Evolutionary conservation across 2,113 vertebrate species (phyloP).

Genomic region (Melanostigma gelatinosum): DNA sequence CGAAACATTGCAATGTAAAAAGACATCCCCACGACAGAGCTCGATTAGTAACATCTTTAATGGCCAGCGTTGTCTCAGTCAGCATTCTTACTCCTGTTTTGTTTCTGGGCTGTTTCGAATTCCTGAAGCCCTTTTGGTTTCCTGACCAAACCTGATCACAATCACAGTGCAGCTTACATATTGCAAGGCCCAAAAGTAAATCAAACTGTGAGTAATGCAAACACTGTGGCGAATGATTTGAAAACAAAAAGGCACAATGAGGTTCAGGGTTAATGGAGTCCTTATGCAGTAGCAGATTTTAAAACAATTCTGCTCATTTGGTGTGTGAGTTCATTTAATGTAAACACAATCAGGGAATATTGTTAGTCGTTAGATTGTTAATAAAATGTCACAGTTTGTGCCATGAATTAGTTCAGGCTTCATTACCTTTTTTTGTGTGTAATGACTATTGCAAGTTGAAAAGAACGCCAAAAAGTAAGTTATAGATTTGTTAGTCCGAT

Average conservation of each 20-base stretch:
- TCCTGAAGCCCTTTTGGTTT: slow-evolving; percentile 66
- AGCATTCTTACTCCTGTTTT: slow-evolving; percentile 56
- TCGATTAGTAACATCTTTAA: slow-evolving; percentile 21
- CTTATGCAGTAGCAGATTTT: background rate
- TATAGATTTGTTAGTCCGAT: background rate
- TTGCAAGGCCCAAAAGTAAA: slow-evolving; percentile 41
- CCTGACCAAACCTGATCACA: slow-evolving; percentile 57
- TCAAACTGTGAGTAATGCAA: slow-evolving; percentile 41
- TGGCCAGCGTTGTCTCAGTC: slow-evolving; percentile 17
- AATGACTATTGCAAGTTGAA: background rate
- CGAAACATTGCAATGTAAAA: slow-evolving; percentile 12
- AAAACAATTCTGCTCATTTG: slow-evolving; percentile 3
- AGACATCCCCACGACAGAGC: background rate
- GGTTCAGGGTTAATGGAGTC: background rate
- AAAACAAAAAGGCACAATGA: slow-evolving; percentile 25
- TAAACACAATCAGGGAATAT: background rate
- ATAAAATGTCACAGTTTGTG: background rate
- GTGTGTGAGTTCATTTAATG: background rate
- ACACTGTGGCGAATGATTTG: background rate
- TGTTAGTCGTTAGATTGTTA: background rate
- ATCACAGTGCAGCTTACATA: slow-evolving; percentile 28
- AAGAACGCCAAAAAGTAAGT: background rate
- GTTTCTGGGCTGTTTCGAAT: slow-evolving; percentile 66
- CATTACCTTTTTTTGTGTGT: background rate
- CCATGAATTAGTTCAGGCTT: background rate